Percentiles rank a stretch among this genome's conserved stretches.
These are phyloP conservation scores for Venustoraphidia nigricollis DNA, from an alignment of 2,888 invertebrate species.

Conservation along the genomic window DNA sequence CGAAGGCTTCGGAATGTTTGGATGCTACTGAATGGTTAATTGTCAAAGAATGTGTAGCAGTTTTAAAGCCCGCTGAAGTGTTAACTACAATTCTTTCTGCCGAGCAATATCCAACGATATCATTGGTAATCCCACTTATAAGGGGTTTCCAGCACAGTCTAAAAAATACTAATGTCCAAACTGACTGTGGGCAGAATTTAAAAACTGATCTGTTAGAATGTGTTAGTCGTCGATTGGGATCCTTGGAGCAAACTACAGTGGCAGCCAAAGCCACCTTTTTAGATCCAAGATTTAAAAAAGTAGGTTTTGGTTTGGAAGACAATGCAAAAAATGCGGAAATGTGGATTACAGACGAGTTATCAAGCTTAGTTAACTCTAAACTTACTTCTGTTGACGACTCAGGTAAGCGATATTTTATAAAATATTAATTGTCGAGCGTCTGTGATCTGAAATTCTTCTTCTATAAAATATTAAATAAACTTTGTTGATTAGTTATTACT, in stretches of 20 bases:
- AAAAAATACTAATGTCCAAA: background rate
- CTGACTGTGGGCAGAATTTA: background rate
- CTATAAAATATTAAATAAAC: too few species aligned
- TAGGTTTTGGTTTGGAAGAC: slow-evolving; percentile 1
- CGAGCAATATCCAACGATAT: background rate
- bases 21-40: background rate
- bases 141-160: background rate
- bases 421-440: too few species aligned
- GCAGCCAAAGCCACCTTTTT: slow-evolving; percentile 2
- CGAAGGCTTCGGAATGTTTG: background rate
- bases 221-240: background rate
- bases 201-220: background rate
- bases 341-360: background rate
- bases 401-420: too few species aligned
- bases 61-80: background rate
- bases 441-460: too few species aligned
- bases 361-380: background rate
- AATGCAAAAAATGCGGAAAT: background rate
- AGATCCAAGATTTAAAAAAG: slow-evolving; percentile 3
- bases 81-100: background rate
- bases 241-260: background rate
- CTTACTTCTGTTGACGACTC: too few species aligned
- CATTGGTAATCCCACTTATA: background rate
- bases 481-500: too few species aligned
- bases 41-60: background rate